Evolutionary conservation across 2,888 invertebrate species (phyloP), one percentile per base, ranked within the genome.

Genomic region (Temnothorax ravouxi): DNA sequence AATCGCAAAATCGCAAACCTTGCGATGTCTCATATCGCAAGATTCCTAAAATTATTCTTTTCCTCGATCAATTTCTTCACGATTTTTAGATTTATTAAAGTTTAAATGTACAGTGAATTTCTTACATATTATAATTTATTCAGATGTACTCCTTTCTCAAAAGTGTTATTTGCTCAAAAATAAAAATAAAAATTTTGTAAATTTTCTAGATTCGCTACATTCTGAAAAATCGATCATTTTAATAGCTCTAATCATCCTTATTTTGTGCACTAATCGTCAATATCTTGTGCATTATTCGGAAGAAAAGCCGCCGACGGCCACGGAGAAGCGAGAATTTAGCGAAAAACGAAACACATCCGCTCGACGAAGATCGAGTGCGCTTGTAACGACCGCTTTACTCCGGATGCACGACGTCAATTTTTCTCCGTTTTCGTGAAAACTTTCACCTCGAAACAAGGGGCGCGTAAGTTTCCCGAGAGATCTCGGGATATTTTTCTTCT

Each of bases 401-500:
- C 59, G 56, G 79, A 67, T 67, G 59, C 80, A 62, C 61, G 76
- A 34, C 56, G 74, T 41, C 67, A 69, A 87, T 88, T 88, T 88
- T 85, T 83, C 89, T 69, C 64, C 71, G 84, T 87, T 85, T 72
- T 84, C 87, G 52, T 56, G 71, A 76, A 69, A 66, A 83, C 66
- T 67, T 72, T 34, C 59, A 54, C 44, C 25, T 50, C 66, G 66
- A 52, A 71, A 44, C n/a, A 59, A 79, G 62, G 61, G 41, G n/a
- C 38, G 29, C 81, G 74, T 38, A 54, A 76, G 82, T 74, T 82
- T 82, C 81, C 81, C 25, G 29, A 59, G 69, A 72, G 64, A 74
- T 54, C 74, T 66, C 41, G 59, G 69, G 83, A 86, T 90, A 89
- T 90, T 89, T 89, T 85, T 88, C 89, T 91, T 86, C 71, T 64